phyloP scores from a whole-genome alignment of 2,888 invertebrate species.

The Eristalinus aeneus region DNA sequence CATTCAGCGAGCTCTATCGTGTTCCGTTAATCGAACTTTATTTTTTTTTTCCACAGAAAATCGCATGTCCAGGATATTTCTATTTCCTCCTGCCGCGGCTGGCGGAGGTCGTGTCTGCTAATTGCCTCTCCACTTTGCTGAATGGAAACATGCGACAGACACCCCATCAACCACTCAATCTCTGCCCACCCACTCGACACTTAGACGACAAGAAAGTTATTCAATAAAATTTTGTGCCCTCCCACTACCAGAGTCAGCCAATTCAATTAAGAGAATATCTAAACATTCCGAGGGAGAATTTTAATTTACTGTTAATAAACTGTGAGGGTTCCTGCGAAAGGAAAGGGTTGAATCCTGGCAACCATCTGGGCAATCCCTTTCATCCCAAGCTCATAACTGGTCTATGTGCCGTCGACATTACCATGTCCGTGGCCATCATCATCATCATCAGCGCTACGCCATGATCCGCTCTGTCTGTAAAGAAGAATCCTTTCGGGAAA shows the following conservation, averaged over 20 bases:
- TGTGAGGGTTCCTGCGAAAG: neutral
- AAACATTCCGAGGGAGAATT: constrained; percentile 9
- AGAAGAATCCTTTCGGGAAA: constrained; percentile 5
- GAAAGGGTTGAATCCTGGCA: neutral
- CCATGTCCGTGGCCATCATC: neutral
- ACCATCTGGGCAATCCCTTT: constrained; percentile 15
- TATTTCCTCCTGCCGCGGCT: neutral
- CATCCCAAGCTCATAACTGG: neutral
- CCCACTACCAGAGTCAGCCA: neutral
- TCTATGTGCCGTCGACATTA: neutral
- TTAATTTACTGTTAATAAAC: constrained; percentile 44
- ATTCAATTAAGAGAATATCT: constrained; percentile 5
- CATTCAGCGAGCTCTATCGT: constrained; percentile 19
- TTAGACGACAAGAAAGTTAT: constrained; percentile 6
- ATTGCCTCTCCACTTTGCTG: neutral
- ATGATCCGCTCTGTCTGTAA: neutral
- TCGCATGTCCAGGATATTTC: constrained; percentile 46
- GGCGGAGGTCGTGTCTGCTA: neutral
- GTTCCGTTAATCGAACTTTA: constrained; percentile 40
- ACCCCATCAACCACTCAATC: neutral
- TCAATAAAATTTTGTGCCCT: neutral
- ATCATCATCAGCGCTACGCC: neutral
- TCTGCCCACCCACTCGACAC: neutral
- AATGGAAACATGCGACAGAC: neutral
- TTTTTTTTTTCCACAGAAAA: constrained; percentile 25